These are phyloP conservation scores for Harpagoxenus sublaevis DNA, from an alignment of 2,888 invertebrate species.

Conservation along the genomic window DNA sequence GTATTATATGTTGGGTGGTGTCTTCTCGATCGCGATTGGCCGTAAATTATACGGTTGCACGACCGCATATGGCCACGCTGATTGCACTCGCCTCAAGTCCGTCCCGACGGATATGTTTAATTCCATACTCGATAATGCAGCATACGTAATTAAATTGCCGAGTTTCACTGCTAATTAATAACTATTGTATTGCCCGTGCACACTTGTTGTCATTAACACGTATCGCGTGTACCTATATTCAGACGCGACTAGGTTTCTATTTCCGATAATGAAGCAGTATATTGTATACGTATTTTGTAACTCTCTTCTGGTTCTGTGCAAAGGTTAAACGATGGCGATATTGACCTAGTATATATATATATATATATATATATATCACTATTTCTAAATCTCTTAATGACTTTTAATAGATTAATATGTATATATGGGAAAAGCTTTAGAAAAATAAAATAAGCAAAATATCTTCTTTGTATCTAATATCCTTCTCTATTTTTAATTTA, in stretches of 20 bases:
- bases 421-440: too few species aligned
- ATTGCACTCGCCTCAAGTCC: slow-evolving; percentile 55
- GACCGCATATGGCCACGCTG: slow-evolving; percentile 55
- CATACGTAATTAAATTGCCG: slow-evolving; percentile 56
- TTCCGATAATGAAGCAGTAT: slow-evolving; percentile 19
- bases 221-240: slow-evolving; percentile 9
- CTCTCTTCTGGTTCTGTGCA: background rate
- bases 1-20: slow-evolving; percentile 57
- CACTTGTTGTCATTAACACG: slow-evolving; percentile 48
- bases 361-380: background rate
- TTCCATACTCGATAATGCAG: slow-evolving; percentile 53
- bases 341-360: background rate
- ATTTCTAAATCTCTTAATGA: background rate
- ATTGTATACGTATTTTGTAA: slow-evolving; percentile 21
- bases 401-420: background rate
- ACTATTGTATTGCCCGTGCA: slow-evolving; percentile 38
- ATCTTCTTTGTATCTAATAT: background rate
- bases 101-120: slow-evolving; percentile 57
- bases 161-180: slow-evolving; percentile 56
- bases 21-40: slow-evolving; percentile 57
- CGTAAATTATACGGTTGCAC: slow-evolving; percentile 55
- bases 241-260: slow-evolving; percentile 14
- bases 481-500: background rate
- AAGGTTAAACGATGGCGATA: background rate
- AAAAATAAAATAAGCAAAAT: background rate